phyloP scores from a whole-genome alignment of 2,888 invertebrate species.

The Diadegma fenestrale region DNA sequence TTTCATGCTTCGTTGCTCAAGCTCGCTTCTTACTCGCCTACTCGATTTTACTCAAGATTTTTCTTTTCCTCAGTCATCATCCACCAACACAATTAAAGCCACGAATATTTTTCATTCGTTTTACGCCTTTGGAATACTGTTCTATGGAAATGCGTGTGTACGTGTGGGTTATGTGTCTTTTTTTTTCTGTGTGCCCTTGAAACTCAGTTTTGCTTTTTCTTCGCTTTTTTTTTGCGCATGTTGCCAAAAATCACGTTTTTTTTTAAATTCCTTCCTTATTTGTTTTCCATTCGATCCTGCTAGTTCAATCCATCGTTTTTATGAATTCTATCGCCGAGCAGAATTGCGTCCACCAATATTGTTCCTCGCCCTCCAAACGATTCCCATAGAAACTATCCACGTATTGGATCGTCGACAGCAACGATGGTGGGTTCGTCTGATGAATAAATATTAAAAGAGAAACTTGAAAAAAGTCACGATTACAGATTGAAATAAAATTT shows the following conservation, averaged over 20 bases:
- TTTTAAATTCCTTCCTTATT: neutral
- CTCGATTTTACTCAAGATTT: conserved; percentile 37
- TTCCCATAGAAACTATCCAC: conserved; percentile 96
- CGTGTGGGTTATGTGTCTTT: conserved; percentile 1
- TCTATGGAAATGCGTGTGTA: conserved; percentile 60
- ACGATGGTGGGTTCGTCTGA: conserved; percentile 96
- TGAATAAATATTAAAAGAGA: neutral
- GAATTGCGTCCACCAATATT: conserved; percentile 99
- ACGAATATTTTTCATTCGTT: conserved; percentile 31
- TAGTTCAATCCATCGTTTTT: conserved; percentile 95
- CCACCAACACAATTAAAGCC: conserved; percentile 48
- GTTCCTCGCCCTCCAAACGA: conserved; percentile 94
- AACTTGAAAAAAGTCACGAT: neutral
- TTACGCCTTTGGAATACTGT: conserved; percentile 56
- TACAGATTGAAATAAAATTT: neutral
- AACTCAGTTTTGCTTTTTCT: conserved; percentile 38
- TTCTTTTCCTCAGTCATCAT: conserved; percentile 9
- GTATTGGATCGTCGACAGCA: conserved; percentile 98
- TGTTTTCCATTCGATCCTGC: conserved; percentile 1
- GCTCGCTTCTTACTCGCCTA: conserved; percentile 47
- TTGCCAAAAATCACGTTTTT: conserved; percentile 46
- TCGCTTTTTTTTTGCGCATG: neutral
- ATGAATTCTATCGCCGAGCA: conserved; percentile 98
- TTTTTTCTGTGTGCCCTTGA: conserved; percentile 59
- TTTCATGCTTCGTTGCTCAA: conserved; percentile 48